These are phyloP conservation scores for Erithacus rubecula DNA, from an alignment of 2,797 vertebrate genomes.

Conservation along the genomic window DNA sequence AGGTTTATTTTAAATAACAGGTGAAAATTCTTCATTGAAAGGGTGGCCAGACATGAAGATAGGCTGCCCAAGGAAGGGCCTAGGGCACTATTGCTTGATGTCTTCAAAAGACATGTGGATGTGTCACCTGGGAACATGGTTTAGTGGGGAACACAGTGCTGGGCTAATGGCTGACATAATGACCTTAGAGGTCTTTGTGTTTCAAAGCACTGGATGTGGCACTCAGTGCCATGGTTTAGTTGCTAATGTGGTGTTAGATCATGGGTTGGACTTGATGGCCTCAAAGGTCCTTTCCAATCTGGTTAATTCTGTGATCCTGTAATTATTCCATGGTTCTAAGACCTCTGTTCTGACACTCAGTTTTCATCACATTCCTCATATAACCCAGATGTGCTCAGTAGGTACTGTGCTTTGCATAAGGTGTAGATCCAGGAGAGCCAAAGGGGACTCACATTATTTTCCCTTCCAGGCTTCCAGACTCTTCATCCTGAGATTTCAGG, in stretches of 20 bases:
- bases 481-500: not conserved
- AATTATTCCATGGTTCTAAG: not conserved
- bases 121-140: not conserved
- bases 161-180: not conserved
- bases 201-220: not conserved
- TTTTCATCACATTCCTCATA: not conserved
- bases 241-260: not conserved
- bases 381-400: not conserved
- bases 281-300: not conserved
- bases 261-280: not conserved
- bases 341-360: not conserved
- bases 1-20: not conserved
- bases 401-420: not conserved
- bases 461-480: not conserved
- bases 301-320: not conserved
- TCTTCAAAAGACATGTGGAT: not conserved
- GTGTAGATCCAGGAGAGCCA: not conserved
- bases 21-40: not conserved
- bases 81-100: not conserved
- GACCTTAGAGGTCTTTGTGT: not conserved
- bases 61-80: not conserved
- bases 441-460: not conserved
- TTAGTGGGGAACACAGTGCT: not conserved
- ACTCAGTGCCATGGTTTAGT: not conserved
- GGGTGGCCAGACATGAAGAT: not conserved